Conservation (phyloP, 92 coral and sea anemone species). For the Anthopleura xanthogrammica region DNA sequence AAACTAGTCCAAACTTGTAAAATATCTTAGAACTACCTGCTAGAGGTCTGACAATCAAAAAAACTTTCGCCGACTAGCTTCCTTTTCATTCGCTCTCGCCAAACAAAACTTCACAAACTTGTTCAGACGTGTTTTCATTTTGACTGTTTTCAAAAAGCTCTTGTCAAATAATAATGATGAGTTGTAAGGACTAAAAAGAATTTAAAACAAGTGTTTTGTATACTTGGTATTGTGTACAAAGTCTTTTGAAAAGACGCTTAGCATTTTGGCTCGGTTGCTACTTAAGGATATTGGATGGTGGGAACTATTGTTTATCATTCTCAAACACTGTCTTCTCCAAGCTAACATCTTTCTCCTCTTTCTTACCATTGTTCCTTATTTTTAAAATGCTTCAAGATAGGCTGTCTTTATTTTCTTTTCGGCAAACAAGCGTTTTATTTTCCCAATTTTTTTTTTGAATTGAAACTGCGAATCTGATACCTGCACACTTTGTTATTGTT, state of each 20-base stretch:
- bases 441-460: too few species aligned
- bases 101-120: not conserved
- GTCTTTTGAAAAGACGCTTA: not conserved
- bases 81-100: not conserved
- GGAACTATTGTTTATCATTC: not conserved
- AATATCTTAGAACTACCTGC: not conserved
- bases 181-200: not conserved
- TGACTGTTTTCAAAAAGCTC: not conserved
- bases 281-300: slow-evolving; percentile 9
- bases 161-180: not conserved
- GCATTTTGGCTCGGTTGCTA: not conserved
- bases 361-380: too few species aligned
- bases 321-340: not conserved
- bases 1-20: not conserved
- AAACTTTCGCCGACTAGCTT: not conserved
- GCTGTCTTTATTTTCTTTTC: too few species aligned
- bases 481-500: too few species aligned
- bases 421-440: too few species aligned
- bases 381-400: too few species aligned
- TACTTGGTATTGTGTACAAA: not conserved
- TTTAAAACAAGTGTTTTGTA: not conserved
- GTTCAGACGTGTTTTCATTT: not conserved
- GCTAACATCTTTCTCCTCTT: not conserved
- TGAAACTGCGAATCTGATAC: too few species aligned
- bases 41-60: not conserved